A percentile compares a stretch with the other conserved stretches of the same genome.
phyloP scores from a whole-genome alignment of 2,113 vertebrate species.

The Megaceryle torquata region DNA sequence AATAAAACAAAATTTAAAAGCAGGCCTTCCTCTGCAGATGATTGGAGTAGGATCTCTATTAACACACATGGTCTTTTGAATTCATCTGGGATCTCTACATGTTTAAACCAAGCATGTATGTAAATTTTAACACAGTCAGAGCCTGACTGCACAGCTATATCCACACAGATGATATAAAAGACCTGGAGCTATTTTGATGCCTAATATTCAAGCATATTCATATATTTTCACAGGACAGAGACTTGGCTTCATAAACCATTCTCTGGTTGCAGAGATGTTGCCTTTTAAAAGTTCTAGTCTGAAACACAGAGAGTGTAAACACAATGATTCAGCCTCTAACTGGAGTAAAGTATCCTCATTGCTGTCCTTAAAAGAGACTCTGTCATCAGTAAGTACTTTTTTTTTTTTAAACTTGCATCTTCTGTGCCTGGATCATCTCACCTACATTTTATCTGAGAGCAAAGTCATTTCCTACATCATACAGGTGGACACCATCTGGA shows the following conservation, averaged over 20 bases:
- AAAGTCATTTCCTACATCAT: neutral
- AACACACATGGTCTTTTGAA: neutral
- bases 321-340: slow-evolving; percentile 50
- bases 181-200: neutral
- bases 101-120: neutral
- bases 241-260: neutral
- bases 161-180: neutral
- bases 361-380: slow-evolving; percentile 38
- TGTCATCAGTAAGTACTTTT: neutral
- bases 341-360: slow-evolving; percentile 50
- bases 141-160: neutral
- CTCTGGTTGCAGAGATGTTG: neutral
- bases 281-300: slow-evolving; percentile 42
- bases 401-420: neutral
- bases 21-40: neutral
- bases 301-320: slow-evolving; percentile 39
- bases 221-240: neutral
- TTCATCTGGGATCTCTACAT: neutral
- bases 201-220: neutral
- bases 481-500: slow-evolving; percentile 61
- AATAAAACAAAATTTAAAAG: neutral
- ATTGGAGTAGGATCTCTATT: neutral
- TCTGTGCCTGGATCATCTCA: slow-evolving; percentile 29
- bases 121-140: neutral
- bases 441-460: slow-evolving; percentile 24